Conservation (phyloP, 2,113 vertebrate genomes). For the Lepidothrix coronata region DNA sequence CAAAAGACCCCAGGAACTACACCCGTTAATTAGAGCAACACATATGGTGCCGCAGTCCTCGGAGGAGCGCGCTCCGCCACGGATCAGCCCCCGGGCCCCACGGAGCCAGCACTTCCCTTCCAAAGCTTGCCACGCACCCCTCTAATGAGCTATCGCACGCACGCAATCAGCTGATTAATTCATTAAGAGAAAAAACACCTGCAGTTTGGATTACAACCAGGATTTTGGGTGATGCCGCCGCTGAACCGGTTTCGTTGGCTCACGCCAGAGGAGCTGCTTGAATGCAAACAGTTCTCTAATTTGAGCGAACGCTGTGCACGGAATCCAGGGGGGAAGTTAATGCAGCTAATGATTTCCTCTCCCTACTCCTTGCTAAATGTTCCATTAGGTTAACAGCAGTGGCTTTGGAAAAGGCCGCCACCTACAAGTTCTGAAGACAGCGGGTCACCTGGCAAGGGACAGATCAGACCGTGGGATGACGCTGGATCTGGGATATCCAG, state of each 20-base stretch:
- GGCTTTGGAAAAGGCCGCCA: neutral
- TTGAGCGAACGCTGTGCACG: neutral
- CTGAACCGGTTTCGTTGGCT: neutral
- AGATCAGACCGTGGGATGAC: neutral
- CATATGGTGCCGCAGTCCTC: slow-evolving; percentile 1
- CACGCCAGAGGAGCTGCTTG: neutral
- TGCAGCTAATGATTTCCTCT: neutral
- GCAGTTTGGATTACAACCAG: neutral
- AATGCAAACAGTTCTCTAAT: slow-evolving; percentile 21
- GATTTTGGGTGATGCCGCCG: neutral
- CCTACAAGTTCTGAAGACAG: neutral
- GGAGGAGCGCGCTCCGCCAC: fast-evolving
- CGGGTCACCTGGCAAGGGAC: neutral
- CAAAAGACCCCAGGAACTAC: slow-evolving; percentile 16
- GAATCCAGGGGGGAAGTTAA: neutral
- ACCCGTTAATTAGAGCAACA: slow-evolving; percentile 34
- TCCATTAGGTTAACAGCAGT: neutral
- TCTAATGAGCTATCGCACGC: neutral
- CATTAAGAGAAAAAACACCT: neutral
- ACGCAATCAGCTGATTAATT: slow-evolving; percentile 34
- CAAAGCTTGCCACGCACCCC: neutral
- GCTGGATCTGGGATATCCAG: neutral
- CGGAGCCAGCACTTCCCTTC: neutral
- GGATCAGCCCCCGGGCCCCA: neutral
- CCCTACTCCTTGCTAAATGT: neutral